These are phyloP conservation scores for Synergus gifuensis DNA, from an alignment of 2,888 invertebrate genomes.

Conservation along the genomic window DNA sequence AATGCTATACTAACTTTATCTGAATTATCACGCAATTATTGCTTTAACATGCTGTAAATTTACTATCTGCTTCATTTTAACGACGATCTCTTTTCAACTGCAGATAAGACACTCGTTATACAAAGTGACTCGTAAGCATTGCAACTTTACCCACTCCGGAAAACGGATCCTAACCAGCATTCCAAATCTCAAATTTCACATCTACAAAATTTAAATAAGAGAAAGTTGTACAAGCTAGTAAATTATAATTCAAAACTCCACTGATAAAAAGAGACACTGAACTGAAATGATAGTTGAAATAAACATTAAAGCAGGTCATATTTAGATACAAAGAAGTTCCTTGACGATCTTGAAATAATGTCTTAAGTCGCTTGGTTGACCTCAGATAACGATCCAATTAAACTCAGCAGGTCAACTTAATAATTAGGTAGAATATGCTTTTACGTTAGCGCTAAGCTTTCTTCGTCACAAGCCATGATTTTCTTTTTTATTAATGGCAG, in stretches of 20 bases:
- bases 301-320: conserved; percentile 43
- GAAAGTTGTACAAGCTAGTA: background rate
- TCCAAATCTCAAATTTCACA: conserved; percentile 15
- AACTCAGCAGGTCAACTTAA: conserved; percentile 66
- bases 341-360: conserved; percentile 58
- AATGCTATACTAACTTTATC: conserved; percentile 19
- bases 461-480: conserved; percentile 28
- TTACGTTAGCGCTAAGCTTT: conserved; percentile 16
- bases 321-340: conserved; percentile 59
- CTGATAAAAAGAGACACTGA: background rate
- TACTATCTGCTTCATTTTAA: background rate
- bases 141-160: background rate
- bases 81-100: background rate
- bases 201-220: background rate
- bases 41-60: conserved; percentile 6
- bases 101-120: conserved; percentile 3
- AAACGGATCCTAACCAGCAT: conserved; percentile 8
- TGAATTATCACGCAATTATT: conserved; percentile 27
- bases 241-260: background rate
- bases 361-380: conserved; percentile 58
- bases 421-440: conserved; percentile 59
- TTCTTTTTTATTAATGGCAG: conserved; percentile 25
- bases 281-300: background rate
- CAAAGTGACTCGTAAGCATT: conserved; percentile 20
- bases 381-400: conserved; percentile 69